Conservation (phyloP, 2,797 vertebrate genomes). For the Thripadectes ignobilis region DNA sequence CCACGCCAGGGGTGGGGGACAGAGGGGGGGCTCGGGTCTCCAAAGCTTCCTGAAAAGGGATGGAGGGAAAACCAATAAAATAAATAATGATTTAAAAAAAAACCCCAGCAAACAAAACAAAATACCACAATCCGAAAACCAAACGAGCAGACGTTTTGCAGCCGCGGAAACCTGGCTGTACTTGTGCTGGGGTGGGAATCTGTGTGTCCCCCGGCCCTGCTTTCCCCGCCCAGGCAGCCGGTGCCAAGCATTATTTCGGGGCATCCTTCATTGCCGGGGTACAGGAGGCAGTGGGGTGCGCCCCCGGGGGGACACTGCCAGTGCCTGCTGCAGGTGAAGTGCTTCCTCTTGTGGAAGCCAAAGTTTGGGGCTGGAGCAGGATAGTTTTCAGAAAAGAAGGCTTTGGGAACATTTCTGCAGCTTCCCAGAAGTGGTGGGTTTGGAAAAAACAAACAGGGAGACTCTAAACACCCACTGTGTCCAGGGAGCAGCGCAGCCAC, state of each 20-base stretch:
- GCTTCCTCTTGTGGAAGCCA: background rate
- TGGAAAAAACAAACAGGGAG: background rate
- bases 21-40: rapidly evolving
- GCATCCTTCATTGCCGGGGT: background rate
- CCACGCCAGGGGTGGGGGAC: rapidly evolving
- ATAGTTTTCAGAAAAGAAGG: background rate
- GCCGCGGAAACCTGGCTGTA: background rate
- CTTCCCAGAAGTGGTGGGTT: background rate
- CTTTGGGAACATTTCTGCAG: background rate
- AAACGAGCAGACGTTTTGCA: background rate
- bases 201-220: background rate
- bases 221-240: background rate
- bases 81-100: background rate
- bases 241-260: background rate
- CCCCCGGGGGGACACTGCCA: background rate
- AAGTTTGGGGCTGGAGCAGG: background rate
- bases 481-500: background rate
- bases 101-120: background rate
- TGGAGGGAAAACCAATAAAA: background rate
- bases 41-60: background rate
- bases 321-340: background rate
- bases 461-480: background rate
- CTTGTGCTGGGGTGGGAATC: background rate
- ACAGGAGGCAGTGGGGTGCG: background rate
- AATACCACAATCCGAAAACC: rapidly evolving